Evolutionary conservation across 2,888 invertebrate genomes (phyloP), one percentile per base, ranked within the genome.

Genomic region (Nephrotoma appendiculata): DNA sequence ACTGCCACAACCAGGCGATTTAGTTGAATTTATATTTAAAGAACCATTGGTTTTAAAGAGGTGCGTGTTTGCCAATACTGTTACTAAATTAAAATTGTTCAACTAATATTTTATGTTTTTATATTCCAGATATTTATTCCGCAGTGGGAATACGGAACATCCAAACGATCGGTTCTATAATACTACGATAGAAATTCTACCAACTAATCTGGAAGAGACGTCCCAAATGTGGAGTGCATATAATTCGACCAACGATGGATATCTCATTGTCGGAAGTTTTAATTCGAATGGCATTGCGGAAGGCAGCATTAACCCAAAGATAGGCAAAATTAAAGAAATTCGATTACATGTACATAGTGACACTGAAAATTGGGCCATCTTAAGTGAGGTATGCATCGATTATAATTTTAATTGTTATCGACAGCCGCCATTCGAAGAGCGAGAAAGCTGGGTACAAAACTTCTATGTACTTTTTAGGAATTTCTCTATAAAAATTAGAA

Each of bases 101-200:
- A 6, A 52, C n/a, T 15, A 52, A 52, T 5, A 52, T 52, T 52
- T 52, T 52, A 6, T 2, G 1, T 31, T 31, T 31, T 31, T 31
- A 48, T 4, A 12, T 48, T 48, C n/a, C 90, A 96, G 96, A 89
- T 97, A 94, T 92, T 92, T 94, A 87, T 96, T 98, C 90, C 94
- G 96, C 87, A 98, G 97, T 91, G 98, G 98, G 42, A 98, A 98
- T 91, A 94, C 95, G 0, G 97, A 98, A 89, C 98, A 98, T 92
- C 95, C 96, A 0, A 95, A 95, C 0, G 98, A 98, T 92, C 95
- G 95, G 89, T 96, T 98, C 90, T 95, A 95, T 90, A 96, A 98
- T 89, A 96, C 98, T 0, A 95, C 96, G 0, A 94, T 98, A 6
- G 98, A 98, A 92, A 94, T 97, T 6, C 91, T 95, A 86, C 95